phyloP scores from a whole-genome alignment of 2,113 vertebrate species.

The Todiramphus saurophagus region DNA sequence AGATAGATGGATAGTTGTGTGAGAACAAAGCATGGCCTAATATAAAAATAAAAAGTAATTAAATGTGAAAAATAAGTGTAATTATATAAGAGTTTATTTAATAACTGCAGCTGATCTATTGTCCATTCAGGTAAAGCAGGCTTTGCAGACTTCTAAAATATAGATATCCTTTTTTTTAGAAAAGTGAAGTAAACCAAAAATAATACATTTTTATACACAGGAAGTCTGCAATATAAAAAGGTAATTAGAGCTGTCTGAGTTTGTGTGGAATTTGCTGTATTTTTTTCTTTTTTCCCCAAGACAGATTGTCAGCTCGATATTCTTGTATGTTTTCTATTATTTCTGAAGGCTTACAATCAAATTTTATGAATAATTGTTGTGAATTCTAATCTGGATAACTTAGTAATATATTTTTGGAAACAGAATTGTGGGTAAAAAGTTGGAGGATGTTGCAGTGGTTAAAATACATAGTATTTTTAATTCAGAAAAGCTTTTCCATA shows the following conservation, averaged over 20 bases:
- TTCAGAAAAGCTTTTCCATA: accelerated
- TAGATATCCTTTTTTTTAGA: neutral
- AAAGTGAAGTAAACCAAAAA: neutral
- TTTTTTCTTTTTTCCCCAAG: neutral
- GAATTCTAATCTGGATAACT: neutral
- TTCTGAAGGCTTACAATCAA: neutral
- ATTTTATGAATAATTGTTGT: neutral
- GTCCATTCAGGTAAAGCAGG: neutral
- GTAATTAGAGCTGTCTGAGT: neutral
- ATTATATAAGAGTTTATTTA: neutral
- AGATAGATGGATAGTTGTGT: neutral
- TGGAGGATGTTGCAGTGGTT: neutral
- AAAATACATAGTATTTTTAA: neutral
- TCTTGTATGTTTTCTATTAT: neutral
- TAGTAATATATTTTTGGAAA: neutral
- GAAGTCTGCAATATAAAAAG: neutral
- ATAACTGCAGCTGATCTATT: neutral
- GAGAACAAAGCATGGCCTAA: neutral
- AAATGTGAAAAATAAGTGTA: neutral
- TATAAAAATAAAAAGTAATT: neutral
- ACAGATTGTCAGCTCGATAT: neutral
- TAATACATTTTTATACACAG: neutral
- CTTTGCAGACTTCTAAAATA: neutral
- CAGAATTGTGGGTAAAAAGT: neutral
- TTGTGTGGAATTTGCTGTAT: neutral